Base-by-base conservation (phyloP, 53 echinoderm and acorn worm genomes). In the Patiria pectinifera region DNA sequence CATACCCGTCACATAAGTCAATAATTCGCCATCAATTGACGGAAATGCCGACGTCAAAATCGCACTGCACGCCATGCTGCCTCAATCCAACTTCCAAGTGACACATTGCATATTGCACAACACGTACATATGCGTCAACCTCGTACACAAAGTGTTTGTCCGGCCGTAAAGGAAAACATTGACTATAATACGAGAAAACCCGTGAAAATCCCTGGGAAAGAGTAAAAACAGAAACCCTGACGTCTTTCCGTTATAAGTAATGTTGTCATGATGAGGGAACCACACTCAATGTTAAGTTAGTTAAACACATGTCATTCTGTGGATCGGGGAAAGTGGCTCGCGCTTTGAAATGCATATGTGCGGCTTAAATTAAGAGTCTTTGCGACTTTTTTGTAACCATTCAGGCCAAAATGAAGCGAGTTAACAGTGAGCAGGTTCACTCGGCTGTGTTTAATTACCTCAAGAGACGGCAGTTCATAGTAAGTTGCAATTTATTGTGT, bases 1-100 rank as follows among this genome's bases (percentile, higher is more conserved):
- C 92, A 93, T 93, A 97, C 97, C 96, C 59, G 95, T 92, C 35
- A 97, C 97, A 83, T 97, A 97, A 87, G 93, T 93, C 44, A 97
- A 74, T 62, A 97, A 92, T 83, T 96, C 96, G 11, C 85, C 25
- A 83, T 97, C 97, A 66, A 97, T 94, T 4, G 93, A n/a, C 58
- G 97, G 96, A 94, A 97, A 95, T 76, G 91, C 91, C 78, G 94
- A 85, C 63, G 94, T 93, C 26, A 97, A 61, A 21, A 97, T 95
- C 83, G 93, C 91, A 89, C 95, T 92, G 95, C 95, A 94, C 85
- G 97, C 94, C 97, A 97, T 97, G 19, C 95, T 96, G 79, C 49
- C 11, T 11, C 48, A 0, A 74, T 53, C 35, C 35, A 35, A 14
- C 12, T 12, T 62, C 21, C 75, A 87, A 46, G 48, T 46, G 44